These are phyloP conservation scores for Latrodectus geometricus DNA, from an alignment of 1,140 invertebrate species.

Conservation along the genomic window DNA sequence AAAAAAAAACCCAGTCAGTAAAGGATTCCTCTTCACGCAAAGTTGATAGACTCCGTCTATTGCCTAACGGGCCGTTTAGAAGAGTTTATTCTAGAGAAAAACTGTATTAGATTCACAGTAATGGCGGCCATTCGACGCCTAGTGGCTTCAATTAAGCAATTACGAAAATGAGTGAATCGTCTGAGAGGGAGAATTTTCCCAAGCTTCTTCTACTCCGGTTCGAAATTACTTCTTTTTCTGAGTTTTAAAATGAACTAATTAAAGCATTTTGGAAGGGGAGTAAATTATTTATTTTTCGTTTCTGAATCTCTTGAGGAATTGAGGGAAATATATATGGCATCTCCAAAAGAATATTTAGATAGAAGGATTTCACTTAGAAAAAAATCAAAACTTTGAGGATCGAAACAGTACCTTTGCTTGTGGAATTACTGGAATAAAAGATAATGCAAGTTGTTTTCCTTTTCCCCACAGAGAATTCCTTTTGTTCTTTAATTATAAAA, in stretches of 20 bases:
- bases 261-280: background rate
- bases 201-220: background rate
- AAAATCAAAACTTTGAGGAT: no score
- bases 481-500: no score
- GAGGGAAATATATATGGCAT: no score
- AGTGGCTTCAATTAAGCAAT: conserved; percentile 26
- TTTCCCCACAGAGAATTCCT: no score
- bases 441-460: no score
- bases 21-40: background rate
- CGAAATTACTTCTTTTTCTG: background rate
- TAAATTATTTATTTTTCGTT: no score
- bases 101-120: background rate
- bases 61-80: conserved; percentile 17
- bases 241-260: background rate
- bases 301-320: no score
- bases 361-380: no score
- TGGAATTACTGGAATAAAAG: no score
- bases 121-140: conserved; percentile 2
- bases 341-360: no score
- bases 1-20: background rate
- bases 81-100: background rate
- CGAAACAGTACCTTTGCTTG: no score
- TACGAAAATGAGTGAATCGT: conserved; percentile 1
- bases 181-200: background rate
- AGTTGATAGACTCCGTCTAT: background rate